Conservation (phyloP, 2,113 vertebrate genomes). For the Neodontobutis hainanensis region DNA sequence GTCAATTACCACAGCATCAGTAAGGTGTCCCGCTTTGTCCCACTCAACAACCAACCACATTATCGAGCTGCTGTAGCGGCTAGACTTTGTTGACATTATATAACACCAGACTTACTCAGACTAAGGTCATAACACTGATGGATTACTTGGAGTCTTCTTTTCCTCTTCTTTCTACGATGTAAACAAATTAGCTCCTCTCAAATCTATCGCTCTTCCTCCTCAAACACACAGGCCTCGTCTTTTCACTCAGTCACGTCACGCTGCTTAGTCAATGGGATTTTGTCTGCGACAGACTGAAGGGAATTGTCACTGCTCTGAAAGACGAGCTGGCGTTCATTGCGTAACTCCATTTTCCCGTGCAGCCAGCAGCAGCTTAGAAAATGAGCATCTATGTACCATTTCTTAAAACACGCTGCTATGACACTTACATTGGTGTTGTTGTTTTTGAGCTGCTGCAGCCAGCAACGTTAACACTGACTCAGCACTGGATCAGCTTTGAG, state of each 20-base stretch:
- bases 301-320: constrained; percentile 1
- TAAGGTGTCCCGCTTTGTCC: too few species aligned
- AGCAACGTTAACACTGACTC: constrained; percentile 30
- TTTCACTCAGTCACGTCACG: constrained; percentile 11
- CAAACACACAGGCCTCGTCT: constrained; percentile 5
- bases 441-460: constrained; percentile 26
- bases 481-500: constrained; percentile 33
- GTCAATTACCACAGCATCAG: too few species aligned
- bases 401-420: constrained; percentile 48
- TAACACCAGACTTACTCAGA: not conserved
- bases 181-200: constrained; percentile 48
- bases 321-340: constrained; percentile 9
- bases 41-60: too few species aligned
- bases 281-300: constrained; percentile 1
- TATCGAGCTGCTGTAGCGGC: too few species aligned
- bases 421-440: constrained; percentile 8
- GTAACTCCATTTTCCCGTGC: constrained; percentile 9
- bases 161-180: constrained; percentile 37
- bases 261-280: constrained; percentile 11
- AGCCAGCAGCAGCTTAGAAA: not conserved
- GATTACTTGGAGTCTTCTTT: not conserved
- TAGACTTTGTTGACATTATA: too few species aligned
- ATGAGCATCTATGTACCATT: constrained; percentile 6
- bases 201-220: constrained; percentile 4
- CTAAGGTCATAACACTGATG: not conserved